Evolutionary conservation across 2,888 invertebrate species (phyloP).

Genomic region (Mythimna albipuncta): DNA sequence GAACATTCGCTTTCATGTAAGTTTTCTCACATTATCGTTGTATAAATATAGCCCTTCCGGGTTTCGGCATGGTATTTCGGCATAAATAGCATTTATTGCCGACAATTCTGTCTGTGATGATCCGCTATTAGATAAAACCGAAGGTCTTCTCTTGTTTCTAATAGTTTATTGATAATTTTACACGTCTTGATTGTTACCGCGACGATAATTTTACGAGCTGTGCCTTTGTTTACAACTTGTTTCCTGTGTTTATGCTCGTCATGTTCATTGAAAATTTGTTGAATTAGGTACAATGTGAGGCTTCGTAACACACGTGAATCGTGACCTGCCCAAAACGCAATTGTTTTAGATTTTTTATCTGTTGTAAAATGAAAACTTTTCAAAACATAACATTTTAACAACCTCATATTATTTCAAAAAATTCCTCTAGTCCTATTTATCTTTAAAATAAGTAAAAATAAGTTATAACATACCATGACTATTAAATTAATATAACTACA

Average conservation of each 20-base stretch:
- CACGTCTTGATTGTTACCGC: conserved; percentile 66
- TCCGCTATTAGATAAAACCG: conserved; percentile 66
- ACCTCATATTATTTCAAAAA: not conserved
- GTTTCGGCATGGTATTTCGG: conserved; percentile 80
- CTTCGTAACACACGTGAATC: conserved; percentile 45
- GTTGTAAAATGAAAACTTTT: conserved; percentile 17
- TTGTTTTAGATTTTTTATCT: conserved; percentile 1
- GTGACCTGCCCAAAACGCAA: conserved; percentile 30
- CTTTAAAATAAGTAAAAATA: not conserved
- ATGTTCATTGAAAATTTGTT: conserved; percentile 78
- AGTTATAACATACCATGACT: not conserved
- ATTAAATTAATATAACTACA: not conserved
- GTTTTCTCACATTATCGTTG: conserved; percentile 82
- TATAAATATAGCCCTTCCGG: conserved; percentile 81
- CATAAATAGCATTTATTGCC: conserved; percentile 76
- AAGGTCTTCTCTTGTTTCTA: conserved; percentile 66
- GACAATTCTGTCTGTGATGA: conserved; percentile 70
- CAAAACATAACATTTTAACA: not conserved
- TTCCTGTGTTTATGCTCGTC: conserved; percentile 84
- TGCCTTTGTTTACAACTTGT: conserved; percentile 87
- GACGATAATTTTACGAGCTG: conserved; percentile 77
- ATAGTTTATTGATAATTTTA: conserved; percentile 69
- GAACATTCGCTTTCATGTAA: conserved; percentile 71
- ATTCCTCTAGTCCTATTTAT: not conserved
- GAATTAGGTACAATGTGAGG: conserved; percentile 63